Evolutionary conservation across 2,888 invertebrate species (phyloP), one percentile per base, ranked within the genome.

Genomic region (Drosophila sordidapex): DNA sequence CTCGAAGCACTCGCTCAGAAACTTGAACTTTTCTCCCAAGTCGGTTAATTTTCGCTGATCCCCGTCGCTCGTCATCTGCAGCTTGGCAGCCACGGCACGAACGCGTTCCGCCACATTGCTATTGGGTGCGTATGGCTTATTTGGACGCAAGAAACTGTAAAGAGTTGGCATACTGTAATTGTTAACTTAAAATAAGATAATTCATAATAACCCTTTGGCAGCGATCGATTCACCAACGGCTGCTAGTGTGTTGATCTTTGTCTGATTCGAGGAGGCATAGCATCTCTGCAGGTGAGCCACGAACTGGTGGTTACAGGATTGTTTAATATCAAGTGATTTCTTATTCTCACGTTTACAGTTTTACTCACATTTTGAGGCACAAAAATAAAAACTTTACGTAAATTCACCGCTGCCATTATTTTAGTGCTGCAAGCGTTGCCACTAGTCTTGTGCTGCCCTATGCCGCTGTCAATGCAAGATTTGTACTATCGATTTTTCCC

Each of bases 101-200:
- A 98, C 93, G 69, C 94, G 95, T 8, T 94, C 93, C 10, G 94
- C 93, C 5, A 95, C 95, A 92, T 97, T 94, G 13, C 90, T 76
- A 0, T 96, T 95, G 18, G 98, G 97, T 0, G 93, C 91, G 93
- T 98, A 99, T 4, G 96, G 93, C 87, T 96, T 96, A 70, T 95
- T 94, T 1, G 96, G 94, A 5, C 98, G 95, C 43, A 97, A 93
- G 91, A 97, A 98, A 61, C 97, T 97, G 90, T 36, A 94, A 93
- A 13, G 15, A 56, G n/a, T 36, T 0, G 31, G 1, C 25, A 48
- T 18, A 61, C 27, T 40, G 35, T 1, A 35, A 7, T 7, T 40
- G 15, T 8, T 2, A n/a, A n/a, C 13, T 27, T 11, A 36, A 18
- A 15, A 8, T 11, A 2, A 18, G 31, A 11, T n/a, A 25, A 0